Evolutionary conservation across 2,888 invertebrate species (phyloP), one percentile per base, ranked within the genome.

Genomic region (Nemoura dubitans): DNA sequence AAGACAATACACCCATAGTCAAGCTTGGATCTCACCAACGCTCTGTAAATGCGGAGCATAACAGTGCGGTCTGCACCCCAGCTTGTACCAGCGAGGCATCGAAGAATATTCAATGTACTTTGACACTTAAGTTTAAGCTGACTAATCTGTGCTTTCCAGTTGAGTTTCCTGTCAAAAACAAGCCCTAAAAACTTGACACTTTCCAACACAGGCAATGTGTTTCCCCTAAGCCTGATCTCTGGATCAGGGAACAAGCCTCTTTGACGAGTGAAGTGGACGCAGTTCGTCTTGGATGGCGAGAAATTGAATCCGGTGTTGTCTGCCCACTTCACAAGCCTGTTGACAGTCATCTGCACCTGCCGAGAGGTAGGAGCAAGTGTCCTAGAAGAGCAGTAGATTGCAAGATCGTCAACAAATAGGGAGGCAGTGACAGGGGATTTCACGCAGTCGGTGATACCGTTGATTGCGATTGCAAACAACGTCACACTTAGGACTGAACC

Each of bases 401-500:
- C 77, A 27, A 86, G 84, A 42, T 86, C 86, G 25, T 84, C 86
- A 14, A 86, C 86, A 77, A 78, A 85, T n/a, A 86, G 83, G 25
- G 86, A 86, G 83, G 43, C 83, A 29, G 29, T 29, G 0, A 86
- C 42, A 25, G 86, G 84, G 26, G 42, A 82, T 36, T 85, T 83
- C n/a, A 86, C 77, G 16, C 83, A 82, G n/a, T 30, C 42, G 5
- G 78, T 42, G 21, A 87, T 76, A 26, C 86, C 87, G 30, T 85
- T n/a, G n/a, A 87, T 87, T 28, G 85, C 85, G 43, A 87, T 82
- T 21, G 84, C 59, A 36, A 87, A 87, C 16, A 87, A 77, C 28
- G 85, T 76, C 0, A 80, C 83, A 81, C 87, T 86, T 3, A 87
- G 84, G 7, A 88, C 88, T 25, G 86, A 84, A 7, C 87, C 87